phyloP scores from a whole-genome alignment of 2,113 vertebrate species.

The Microtus montanus region DNA sequence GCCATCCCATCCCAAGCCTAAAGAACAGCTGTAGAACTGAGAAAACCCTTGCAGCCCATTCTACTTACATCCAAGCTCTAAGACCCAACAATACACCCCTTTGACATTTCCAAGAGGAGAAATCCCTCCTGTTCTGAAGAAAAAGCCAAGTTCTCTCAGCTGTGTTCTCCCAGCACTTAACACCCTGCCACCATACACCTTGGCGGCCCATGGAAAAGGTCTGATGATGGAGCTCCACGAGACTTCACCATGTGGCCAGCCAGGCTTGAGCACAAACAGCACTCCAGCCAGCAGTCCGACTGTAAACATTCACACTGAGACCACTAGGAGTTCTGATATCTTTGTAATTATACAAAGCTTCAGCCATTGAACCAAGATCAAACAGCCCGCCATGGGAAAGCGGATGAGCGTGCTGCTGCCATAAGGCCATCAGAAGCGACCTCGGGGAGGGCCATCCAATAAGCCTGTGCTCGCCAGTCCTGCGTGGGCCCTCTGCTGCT shows the following conservation, averaged over 20 bases:
- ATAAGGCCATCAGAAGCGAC: slow-evolving; percentile 6
- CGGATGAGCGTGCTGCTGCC: neutral
- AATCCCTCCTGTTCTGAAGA: neutral
- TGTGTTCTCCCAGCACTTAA: neutral
- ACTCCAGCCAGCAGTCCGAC: neutral
- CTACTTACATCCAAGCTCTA: neutral
- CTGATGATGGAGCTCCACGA: neutral
- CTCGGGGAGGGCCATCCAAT: slow-evolving; percentile 31
- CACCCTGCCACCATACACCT: neutral
- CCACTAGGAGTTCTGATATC: slow-evolving; percentile 10
- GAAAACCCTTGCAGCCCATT: neutral
- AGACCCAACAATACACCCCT: neutral
- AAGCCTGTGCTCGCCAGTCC: slow-evolving; percentile 12
- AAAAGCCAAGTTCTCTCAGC: slow-evolving; percentile 38
- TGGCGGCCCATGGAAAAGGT: neutral
- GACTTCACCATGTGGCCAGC: neutral
- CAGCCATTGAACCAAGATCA: slow-evolving; percentile 23
- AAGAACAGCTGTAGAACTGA: slow-evolving; percentile 31
- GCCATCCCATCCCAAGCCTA: neutral
- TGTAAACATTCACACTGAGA: slow-evolving; percentile 42
- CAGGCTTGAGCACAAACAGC: neutral
- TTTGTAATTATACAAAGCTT: slow-evolving; percentile 58
- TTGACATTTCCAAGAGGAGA: slow-evolving; percentile 8
- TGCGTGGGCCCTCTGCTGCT: slow-evolving; percentile 19
- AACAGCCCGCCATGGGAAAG: slow-evolving; percentile 28